Base-by-base conservation (phyloP, 2,888 invertebrate species). In the Herminia tarsipennalis region DNA sequence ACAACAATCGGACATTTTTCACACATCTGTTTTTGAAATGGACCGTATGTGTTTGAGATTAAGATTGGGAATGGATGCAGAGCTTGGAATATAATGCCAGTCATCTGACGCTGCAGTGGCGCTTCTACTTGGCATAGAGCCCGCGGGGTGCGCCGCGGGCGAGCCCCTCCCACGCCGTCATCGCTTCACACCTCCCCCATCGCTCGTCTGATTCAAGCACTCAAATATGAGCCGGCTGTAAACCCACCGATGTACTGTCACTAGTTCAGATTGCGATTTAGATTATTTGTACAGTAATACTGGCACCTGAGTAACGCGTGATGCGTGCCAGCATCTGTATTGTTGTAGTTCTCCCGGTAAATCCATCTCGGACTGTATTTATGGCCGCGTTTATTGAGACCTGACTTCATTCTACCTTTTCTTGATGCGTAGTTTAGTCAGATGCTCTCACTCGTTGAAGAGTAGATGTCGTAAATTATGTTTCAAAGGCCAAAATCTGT, bases 101-200 rank as follows among this genome's bases (percentile, higher is more conserved):
- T 64, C 70, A 73, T 70, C 72, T 75, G 74, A 76, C 77, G 76
- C 63, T 85, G 86, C 85, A 85, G 83, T 83, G 88, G 89, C 88
- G 88, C 88, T 86, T 78, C 73, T 78, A 75, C 72, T 88, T 89
- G 89, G 89, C 89, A 82, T 70, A 59, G 56, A 79, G 88, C 89
- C 89, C 84, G 78, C 73, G 66, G 77, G 78, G 73, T 80, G 79
- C 80, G 81, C 78, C 66, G 73, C 70, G 66, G 70, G 60, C 71
- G 66, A 64, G 73, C 78, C 75, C 76, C 76, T 64, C 81, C 82
- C 73, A 80, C 78, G 78, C 68, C 70, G 57, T 74, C 76, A 74
- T 76, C 78, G 73, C 70, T 71, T 77, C 67, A 76, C 79, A 74
- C 78, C 76, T 79, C 74, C 73, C 65, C 72, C 73, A 76, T 78